phyloP scores from a whole-genome alignment of 2,888 invertebrate species.

The Cerastis rubricosa region DNA sequence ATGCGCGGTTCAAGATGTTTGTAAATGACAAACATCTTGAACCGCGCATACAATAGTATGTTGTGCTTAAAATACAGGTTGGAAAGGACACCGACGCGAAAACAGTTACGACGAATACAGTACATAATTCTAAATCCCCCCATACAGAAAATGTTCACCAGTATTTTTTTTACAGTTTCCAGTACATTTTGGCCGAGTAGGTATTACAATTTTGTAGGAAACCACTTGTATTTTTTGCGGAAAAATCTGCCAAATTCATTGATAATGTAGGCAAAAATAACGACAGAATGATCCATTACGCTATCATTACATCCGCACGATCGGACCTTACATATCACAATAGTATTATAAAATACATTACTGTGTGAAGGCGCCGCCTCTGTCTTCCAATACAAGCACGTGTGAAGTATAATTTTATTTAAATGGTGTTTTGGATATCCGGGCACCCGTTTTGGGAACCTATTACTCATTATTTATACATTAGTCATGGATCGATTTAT shows the following conservation, averaged over 20 bases:
- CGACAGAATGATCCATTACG: slow-evolving; percentile 16
- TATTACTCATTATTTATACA: slow-evolving; percentile 63
- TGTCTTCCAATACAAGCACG: slow-evolving; percentile 49
- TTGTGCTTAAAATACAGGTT: neutral
- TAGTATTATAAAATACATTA: slow-evolving; percentile 35
- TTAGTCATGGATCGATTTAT: slow-evolving; percentile 57
- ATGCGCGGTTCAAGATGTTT: neutral
- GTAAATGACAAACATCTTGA: no score
- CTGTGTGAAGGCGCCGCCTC: slow-evolving; percentile 33
- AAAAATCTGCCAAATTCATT: neutral
- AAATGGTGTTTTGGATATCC: slow-evolving; percentile 66
- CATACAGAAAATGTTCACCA: no score
- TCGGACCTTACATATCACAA: slow-evolving; percentile 32
- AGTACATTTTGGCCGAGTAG: no score
- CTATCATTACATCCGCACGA: slow-evolving; percentile 25
- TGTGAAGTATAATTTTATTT: slow-evolving; percentile 57
- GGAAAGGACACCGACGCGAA: no score
- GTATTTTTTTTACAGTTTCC: no score
- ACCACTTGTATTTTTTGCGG: neutral
- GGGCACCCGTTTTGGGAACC: slow-evolving; percentile 51
- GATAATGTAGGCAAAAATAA: slow-evolving; percentile 13
- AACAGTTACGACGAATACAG: no score
- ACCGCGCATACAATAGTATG: no score
- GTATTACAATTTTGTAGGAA: no score
- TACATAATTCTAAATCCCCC: no score